These are phyloP conservation scores for Diplodus sargus DNA, from an alignment of 2,797 vertebrate genomes.

Conservation along the genomic window DNA sequence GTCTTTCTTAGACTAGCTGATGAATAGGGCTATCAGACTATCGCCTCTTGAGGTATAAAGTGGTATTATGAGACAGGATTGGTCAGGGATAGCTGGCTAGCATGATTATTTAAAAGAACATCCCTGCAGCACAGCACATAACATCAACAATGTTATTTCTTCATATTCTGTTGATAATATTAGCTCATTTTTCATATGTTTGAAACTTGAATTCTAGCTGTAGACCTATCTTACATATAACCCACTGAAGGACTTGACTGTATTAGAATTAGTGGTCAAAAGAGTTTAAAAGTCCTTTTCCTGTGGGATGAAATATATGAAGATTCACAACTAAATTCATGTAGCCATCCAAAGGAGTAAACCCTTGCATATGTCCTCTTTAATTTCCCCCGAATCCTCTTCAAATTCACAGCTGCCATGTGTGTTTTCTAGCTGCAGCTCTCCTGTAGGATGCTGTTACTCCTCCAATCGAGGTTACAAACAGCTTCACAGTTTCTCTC, in stretches of 20 bases:
- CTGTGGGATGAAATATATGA: neutral
- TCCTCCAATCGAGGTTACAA: conserved; percentile 26
- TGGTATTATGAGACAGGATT: too few species aligned
- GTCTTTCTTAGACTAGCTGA: too few species aligned
- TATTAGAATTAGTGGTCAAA: neutral
- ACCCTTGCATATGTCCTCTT: neutral
- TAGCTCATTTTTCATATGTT: too few species aligned
- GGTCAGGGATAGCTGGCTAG: too few species aligned
- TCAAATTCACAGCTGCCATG: neutral
- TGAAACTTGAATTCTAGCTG: too few species aligned
- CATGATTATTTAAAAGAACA: too few species aligned
- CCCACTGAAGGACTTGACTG: neutral
- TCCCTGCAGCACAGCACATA: too few species aligned
- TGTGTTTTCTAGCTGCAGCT: neutral
- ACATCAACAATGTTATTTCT: too few species aligned
- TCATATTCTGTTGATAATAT: too few species aligned
- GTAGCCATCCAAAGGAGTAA: neutral
- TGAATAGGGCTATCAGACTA: too few species aligned
- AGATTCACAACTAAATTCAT: neutral
- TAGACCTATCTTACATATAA: too few species aligned
- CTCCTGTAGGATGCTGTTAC: conserved; percentile 13
- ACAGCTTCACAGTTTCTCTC: conserved; percentile 18
- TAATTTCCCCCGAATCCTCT: neutral
- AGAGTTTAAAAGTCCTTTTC: neutral
- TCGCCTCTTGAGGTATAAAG: too few species aligned